Conservation (phyloP, 2,888 invertebrate genomes). For the Dioctria linearis region DNA sequence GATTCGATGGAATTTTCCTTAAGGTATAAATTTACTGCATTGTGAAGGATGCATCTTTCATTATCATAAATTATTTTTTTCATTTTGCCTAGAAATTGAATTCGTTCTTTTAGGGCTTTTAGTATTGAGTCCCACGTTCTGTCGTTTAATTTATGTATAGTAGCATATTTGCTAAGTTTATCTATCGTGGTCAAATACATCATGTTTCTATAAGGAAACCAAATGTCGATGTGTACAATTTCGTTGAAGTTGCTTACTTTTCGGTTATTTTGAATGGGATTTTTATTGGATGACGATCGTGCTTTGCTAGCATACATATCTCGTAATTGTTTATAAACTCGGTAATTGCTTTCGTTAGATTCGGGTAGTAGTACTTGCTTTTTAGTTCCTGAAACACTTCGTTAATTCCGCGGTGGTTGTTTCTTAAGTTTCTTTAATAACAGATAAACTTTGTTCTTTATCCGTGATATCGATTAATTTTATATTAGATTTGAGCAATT, state of each 20-base stretch:
- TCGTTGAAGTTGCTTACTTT: conserved; percentile 59
- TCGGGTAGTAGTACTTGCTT: conserved; percentile 55
- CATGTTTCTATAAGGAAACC: conserved; percentile 11
- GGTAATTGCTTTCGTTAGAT: conserved; percentile 55
- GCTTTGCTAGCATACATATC: conserved; percentile 59
- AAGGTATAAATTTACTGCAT: conserved; percentile 26
- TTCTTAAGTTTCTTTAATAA: conserved; percentile 55
- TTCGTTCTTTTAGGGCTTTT: conserved; percentile 45
- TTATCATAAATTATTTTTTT: conserved; percentile 51
- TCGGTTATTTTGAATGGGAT: conserved; percentile 58
- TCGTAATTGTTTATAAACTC: conserved; percentile 27
- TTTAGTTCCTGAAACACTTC: conserved; percentile 34
- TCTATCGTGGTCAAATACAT: conserved; percentile 49
- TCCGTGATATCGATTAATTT: conserved; percentile 50
- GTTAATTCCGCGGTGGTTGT: conserved; percentile 44
- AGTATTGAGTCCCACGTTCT: conserved; percentile 37
- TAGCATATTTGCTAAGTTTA: conserved; percentile 48
- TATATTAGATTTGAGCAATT: conserved; percentile 41
- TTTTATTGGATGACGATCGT: conserved; percentile 59
- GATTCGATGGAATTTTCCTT: conserved; percentile 41
- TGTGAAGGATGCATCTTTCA: conserved; percentile 36
- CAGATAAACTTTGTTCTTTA: conserved; percentile 57
- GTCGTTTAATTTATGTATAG: conserved; percentile 38
- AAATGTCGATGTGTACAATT: conserved; percentile 58
- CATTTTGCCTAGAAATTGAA: conserved; percentile 51